Evolutionary conservation across 2,113 vertebrate genomes (phyloP).

Genomic region (Carlito syrichta): DNA sequence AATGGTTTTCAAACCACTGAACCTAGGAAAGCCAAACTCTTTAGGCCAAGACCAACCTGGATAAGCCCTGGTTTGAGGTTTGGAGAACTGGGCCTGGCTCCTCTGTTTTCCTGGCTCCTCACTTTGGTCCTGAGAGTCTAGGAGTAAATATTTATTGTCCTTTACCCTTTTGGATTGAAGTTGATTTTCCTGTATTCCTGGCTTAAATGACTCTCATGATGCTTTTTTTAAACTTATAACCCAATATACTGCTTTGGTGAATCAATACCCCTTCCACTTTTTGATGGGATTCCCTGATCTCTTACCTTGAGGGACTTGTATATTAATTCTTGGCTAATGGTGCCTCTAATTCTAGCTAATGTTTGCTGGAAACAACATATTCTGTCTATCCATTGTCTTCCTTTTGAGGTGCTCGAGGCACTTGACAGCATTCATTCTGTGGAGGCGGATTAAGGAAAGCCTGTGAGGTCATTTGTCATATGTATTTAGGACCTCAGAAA

Average conservation of each 20-base stretch:
- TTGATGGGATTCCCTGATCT: background rate
- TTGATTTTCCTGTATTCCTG: background rate
- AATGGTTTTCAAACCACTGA: background rate
- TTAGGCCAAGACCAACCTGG: background rate
- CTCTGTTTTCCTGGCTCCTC: background rate
- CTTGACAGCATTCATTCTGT: background rate
- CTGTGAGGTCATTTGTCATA: background rate
- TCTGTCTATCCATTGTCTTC: background rate
- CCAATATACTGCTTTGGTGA: background rate
- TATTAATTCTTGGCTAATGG: background rate
- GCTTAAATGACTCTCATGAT: background rate
- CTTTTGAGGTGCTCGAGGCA: background rate
- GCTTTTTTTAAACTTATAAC: background rate
- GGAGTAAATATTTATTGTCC: background rate
- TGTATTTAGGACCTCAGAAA: background rate
- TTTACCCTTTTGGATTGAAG: background rate
- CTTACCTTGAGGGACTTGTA: background rate
- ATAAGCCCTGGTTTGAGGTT: background rate
- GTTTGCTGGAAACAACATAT: background rate
- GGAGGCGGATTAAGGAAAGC: background rate
- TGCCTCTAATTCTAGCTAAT: background rate
- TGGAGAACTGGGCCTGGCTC: background rate
- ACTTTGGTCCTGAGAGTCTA: rapidly evolving
- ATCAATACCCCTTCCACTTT: background rate
- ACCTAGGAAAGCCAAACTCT: background rate